A percentile compares a stretch with the other conserved stretches of the same genome.
phyloP scores from a whole-genome alignment of 2,888 invertebrate genomes.

The Digitonthophagus gazella region DNA sequence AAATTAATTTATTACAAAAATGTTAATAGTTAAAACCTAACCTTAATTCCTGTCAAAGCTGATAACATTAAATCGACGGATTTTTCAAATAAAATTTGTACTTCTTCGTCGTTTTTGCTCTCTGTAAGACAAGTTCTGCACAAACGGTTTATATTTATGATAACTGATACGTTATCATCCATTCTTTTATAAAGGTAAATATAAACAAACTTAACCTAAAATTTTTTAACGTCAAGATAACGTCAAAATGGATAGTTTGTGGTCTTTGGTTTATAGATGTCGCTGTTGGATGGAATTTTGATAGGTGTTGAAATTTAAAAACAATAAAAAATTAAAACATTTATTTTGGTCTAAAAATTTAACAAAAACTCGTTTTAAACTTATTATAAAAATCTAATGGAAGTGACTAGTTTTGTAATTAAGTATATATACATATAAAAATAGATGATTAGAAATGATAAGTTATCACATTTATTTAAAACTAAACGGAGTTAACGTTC shows the following conservation, averaged over 20 bases:
- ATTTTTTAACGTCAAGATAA: conserved; percentile 12
- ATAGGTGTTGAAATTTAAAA: background rate
- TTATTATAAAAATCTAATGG: background rate
- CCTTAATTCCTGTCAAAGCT: conserved; percentile 38
- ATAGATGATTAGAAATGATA: background rate
- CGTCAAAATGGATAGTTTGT: background rate
- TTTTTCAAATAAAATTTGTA: conserved; percentile 40
- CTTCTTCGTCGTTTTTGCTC: conserved; percentile 39
- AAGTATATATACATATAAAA: background rate
- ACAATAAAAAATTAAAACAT: background rate
- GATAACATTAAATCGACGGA: conserved; percentile 37
- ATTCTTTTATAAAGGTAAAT: conserved; percentile 17
- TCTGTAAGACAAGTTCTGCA: conserved; percentile 46
- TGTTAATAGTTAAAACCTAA: conserved; percentile 24
- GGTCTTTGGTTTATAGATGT: background rate
- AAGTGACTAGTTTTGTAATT: background rate
- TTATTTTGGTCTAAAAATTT: background rate
- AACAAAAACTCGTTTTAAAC: background rate
- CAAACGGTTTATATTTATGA: conserved; percentile 40
- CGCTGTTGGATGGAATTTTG: background rate
- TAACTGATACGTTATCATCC: conserved; percentile 26
- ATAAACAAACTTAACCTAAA: conserved; percentile 22
- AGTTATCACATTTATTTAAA: background rate
- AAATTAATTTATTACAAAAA: conserved; percentile 20
- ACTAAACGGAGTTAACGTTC: too few species aligned